A percentile compares a stretch with the other conserved stretches of the same genome.
Conservation (phyloP, 2,797 vertebrate genomes). For the Myotis pilosus region DNA sequence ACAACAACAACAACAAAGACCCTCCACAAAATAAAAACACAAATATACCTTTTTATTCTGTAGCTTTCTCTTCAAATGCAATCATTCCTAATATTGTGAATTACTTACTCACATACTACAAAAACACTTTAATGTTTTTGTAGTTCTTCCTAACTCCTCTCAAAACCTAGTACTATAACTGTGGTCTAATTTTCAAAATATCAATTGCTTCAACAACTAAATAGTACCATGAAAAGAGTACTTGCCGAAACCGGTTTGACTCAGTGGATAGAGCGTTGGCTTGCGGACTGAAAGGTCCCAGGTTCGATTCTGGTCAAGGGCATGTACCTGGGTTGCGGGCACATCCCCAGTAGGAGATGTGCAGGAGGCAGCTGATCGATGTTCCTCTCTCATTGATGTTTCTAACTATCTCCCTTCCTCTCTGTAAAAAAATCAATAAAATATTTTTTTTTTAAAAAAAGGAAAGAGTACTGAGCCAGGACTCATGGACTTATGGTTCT, state of each 20-base stretch:
- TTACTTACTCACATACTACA: not conserved
- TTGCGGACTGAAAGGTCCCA: no score
- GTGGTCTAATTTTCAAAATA: conserved; percentile 31
- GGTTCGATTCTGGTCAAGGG: no score
- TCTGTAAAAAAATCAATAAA: no score
- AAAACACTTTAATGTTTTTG: conserved; percentile 8
- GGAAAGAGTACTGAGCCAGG: not conserved
- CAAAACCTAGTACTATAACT: not conserved
- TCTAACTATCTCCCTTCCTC: no score
- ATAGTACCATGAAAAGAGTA: not conserved
- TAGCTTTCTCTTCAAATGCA: conserved; percentile 22
- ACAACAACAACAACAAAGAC: no score
- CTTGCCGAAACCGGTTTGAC: no score
- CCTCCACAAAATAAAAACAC: not conserved
- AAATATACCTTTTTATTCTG: conserved; percentile 1
- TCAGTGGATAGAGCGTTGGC: no score
- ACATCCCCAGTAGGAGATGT: no score
- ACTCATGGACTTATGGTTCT: not conserved
- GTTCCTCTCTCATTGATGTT: no score
- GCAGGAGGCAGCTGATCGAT: no score
- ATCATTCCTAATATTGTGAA: conserved; percentile 1
- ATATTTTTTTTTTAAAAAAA: no score
- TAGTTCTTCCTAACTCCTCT: conserved; percentile 31
- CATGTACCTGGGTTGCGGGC: no score
- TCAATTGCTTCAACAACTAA: conserved; percentile 31